Evolutionary conservation across 2,888 invertebrate genomes (phyloP), one percentile per base, ranked within the genome.

Genomic region (Sisyra terminalis): DNA sequence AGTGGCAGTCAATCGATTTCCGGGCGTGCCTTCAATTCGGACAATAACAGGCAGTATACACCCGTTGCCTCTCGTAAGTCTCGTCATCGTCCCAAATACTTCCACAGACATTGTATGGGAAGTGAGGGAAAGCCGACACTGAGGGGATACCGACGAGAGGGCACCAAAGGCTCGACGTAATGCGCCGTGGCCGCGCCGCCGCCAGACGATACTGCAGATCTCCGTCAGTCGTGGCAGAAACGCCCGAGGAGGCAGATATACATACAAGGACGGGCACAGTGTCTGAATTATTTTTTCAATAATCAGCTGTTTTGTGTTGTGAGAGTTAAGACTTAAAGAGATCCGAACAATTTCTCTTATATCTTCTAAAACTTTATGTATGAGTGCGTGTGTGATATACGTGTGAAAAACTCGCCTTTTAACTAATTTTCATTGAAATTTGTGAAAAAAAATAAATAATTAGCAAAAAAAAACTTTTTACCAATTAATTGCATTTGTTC

Each of bases 151-250:
- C 36, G n/a, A 17, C 16, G 6, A 4, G 37, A 37, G 18, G 6
- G 15, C 18, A 37, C 37, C 16, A 15, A 16, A 17, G 16, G 37
- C 37, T 17, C 37, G 18, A n/a, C 16, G 18, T 16, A 16, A 37
- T 16, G 16, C 35, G 18, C 37, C 16, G 16, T 37, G 17, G 18
- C 11, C 37, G 18, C 11, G 18, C 37, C 18, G 37, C 37, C 17
- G 37, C 16, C 37, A 17, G 16, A 17, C 15, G 16, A 16, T 37
- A 37, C 37, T 37, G 16, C 18, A 11, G 16, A 16, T 37, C 17
- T 17, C 37, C 18, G 16, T 37, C 18, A 37, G 37, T 37, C 37
- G 37, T 37, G 37, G 37, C 37, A 37, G 37, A 37, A 37, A 16
- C 37, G 37, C 37, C 37, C 37, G 18, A 17, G 37, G 37, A 17